Conservation (phyloP, 2,113 vertebrate species). For the Ptilonorhynchus violaceus region DNA sequence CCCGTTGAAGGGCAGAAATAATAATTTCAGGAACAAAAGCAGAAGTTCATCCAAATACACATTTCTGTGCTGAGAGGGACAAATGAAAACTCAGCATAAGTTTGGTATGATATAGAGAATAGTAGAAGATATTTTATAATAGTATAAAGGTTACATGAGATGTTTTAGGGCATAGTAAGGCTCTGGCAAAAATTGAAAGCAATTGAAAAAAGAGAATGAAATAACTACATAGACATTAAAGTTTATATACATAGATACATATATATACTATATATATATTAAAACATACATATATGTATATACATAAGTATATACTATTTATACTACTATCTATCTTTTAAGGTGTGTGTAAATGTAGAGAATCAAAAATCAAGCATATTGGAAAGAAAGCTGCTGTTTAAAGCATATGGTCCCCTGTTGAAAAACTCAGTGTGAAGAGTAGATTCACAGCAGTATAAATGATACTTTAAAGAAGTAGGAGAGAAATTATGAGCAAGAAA, state of each 20-base stretch:
- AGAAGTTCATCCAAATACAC: not conserved
- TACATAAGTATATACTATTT: not conserved
- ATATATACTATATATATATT: too few relatives aligned
- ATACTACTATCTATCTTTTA: not conserved
- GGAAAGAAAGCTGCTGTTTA: not conserved
- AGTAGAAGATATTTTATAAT: not conserved
- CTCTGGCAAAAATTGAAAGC: not conserved
- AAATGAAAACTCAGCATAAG: not conserved
- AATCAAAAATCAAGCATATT: not conserved
- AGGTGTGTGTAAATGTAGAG: not conserved
- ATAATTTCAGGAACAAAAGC: not conserved
- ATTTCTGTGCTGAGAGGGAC: not conserved
- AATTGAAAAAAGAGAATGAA: not conserved
- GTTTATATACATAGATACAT: accelerated
- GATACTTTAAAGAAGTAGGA: not conserved
- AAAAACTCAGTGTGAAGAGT: not conserved
- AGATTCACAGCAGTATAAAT: not conserved
- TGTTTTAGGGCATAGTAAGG: not conserved
- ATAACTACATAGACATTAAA: not conserved
- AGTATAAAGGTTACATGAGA: not conserved
- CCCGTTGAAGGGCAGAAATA: not conserved
- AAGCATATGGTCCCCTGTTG: not conserved
- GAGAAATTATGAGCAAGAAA: not conserved
- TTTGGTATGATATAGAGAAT: not conserved
- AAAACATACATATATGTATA: accelerated